Evolutionary conservation across 35 echinoderm and acorn worm genomes (phyloP), one percentile per base, ranked within the genome.

Genomic region (Lytechinus pictus): DNA sequence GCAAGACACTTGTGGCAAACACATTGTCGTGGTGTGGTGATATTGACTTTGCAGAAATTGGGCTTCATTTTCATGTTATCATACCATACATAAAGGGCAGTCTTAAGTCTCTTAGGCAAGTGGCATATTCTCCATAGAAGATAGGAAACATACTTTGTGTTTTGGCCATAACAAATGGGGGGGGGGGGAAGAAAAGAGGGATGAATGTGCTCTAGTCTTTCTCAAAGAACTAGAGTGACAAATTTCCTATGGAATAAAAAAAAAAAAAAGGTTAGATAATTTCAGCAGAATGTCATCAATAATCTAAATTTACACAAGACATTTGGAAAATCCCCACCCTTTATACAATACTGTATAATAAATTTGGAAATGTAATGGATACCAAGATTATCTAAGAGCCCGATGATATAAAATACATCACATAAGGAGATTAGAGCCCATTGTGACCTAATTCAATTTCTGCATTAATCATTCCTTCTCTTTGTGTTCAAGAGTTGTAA

Each of bases 1-100:
- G 29, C 88, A 90, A 90, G 88, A 90, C 88, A 90, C 88, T 90
- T 52, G 16, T 90, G 88, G 88, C 52, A 90, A 90, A 52, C 88
- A 90, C 16, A 27, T 89, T 24, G 66, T 79, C 66, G 21, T 79
- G 66, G 66, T 79, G 21, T 79, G 66, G 66, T 79, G 66, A 79
- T 79, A 79, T 79, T 79, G 4, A 79, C 16, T 24, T 79, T 24
- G 66, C 66, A 79, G 66, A 79, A 79, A n/a, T 79, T 16, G n/a
- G 66, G 66, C 66, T 79, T 79, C 66, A 79, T 79, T 79, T 79
- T 79, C 66, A 79, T 24, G n/a, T 24, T 79, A 6, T 79, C 66
- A n/a, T 79, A 79, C 66, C 66, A 79, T 16, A 79, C 66, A 79
- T 16, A 24, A 79, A 79, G 16, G 21, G 66, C 66, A n/a, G 19